Conservation (phyloP, 2,888 invertebrate species). For the Therioaphis trifolii region DNA sequence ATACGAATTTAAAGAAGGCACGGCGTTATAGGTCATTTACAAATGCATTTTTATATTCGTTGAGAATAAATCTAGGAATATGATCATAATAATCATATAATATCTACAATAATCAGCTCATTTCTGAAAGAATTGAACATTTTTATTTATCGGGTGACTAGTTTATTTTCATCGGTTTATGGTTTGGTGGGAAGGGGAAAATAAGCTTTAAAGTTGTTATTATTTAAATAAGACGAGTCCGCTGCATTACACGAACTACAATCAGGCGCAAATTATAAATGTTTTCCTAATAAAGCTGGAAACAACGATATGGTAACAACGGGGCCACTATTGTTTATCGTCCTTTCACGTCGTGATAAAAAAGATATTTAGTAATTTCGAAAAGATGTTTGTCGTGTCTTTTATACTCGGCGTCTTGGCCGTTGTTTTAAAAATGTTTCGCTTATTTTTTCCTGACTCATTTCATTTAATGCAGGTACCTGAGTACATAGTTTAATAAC, state of each 20-base stretch:
- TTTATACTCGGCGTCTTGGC: neutral
- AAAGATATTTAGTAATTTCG: neutral
- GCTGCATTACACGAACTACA: neutral
- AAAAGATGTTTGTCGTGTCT: neutral
- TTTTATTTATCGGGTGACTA: no score
- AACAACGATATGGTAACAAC: neutral
- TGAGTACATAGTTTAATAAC: conserved; percentile 10
- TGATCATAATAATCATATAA: no score
- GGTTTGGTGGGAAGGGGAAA: no score
- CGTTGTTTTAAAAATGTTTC: neutral
- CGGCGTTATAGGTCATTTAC: no score
- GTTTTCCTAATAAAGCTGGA: neutral
- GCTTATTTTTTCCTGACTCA: neutral
- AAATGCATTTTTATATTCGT: no score
- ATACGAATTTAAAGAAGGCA: no score
- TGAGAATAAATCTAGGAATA: no score
- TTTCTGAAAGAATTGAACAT: no score
- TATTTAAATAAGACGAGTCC: neutral
- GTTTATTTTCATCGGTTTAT: no score
- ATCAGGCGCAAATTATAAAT: neutral
- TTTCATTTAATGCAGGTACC: conserved; percentile 22
- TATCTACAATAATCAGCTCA: no score
- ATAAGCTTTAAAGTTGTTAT: neutral
- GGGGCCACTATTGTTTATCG: neutral
- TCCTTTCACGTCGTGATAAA: neutral